These are phyloP conservation scores for Lepidocolaptes lacrymiger DNA, from an alignment of 2,797 vertebrate genomes.

Conservation along the genomic window DNA sequence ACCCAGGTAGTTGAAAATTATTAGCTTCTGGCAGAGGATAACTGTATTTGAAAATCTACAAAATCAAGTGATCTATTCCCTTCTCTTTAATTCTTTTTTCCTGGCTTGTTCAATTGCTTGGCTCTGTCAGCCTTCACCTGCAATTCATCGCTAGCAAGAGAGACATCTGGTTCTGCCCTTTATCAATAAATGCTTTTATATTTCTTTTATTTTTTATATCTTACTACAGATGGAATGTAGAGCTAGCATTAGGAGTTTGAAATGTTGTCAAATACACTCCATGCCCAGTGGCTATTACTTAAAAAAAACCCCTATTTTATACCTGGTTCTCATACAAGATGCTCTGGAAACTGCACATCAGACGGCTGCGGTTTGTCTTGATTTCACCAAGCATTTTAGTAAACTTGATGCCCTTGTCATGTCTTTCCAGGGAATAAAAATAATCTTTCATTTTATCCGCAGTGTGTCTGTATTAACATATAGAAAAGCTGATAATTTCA, in stretches of 20 bases:
- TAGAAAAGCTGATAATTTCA: neutral
- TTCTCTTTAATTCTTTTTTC: neutral
- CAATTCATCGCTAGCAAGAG: neutral
- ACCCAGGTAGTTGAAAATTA: slow-evolving; percentile 44
- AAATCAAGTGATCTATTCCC: slow-evolving; percentile 15
- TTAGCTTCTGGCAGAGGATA: slow-evolving; percentile 43
- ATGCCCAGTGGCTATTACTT: neutral
- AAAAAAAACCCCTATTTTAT: neutral
- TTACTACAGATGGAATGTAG: slow-evolving; percentile 1
- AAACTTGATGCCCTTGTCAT: neutral
- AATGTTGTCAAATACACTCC: neutral
- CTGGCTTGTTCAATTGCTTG: neutral
- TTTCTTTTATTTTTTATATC: neutral
- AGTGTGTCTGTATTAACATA: neutral
- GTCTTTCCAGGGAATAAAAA: neutral
- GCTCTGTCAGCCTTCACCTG: neutral
- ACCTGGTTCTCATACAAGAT: neutral
- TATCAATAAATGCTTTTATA: neutral
- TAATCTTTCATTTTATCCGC: neutral
- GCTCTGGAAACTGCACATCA: neutral
- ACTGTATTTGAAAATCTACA: slow-evolving; percentile 46
- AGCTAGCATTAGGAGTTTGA: neutral
- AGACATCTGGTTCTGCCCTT: slow-evolving; percentile 9
- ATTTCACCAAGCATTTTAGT: neutral
- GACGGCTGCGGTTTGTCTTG: neutral